These are phyloP conservation scores for Numida meleagris DNA, from an alignment of 2,113 vertebrate genomes.

Conservation along the genomic window DNA sequence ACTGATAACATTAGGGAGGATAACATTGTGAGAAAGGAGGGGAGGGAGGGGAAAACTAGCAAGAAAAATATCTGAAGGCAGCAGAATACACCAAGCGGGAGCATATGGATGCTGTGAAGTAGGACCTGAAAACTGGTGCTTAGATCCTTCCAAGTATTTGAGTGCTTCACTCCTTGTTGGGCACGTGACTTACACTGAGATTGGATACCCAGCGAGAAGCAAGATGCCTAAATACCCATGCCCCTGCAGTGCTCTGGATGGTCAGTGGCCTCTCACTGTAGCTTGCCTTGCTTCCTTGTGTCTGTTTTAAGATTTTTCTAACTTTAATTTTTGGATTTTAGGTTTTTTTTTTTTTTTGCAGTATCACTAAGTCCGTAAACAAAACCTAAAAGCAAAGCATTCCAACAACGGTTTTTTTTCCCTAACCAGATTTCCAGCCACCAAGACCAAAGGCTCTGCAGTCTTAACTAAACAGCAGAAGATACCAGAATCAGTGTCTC, in stretches of 20 bases:
- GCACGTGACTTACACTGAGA: background rate
- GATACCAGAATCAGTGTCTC: background rate
- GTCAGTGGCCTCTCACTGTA: background rate
- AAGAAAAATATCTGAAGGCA: background rate
- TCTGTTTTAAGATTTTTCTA: background rate
- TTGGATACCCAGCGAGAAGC: background rate
- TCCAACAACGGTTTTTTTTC: constrained; percentile 8
- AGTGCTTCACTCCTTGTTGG: background rate
- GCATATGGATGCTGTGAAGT: background rate
- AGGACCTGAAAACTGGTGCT: background rate
- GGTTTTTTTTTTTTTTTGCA: background rate
- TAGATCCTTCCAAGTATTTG: background rate
- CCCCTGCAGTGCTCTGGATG: background rate
- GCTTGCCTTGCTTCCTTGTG: background rate
- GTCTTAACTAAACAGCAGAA: constrained; percentile 17
- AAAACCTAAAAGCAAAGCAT: background rate
- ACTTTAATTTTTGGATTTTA: background rate
- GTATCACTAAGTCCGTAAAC: background rate
- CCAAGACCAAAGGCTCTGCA: constrained; percentile 4
- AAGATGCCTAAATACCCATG: background rate
- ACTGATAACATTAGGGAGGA: constrained; percentile 26
- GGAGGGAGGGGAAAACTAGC: background rate
- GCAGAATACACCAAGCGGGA: background rate
- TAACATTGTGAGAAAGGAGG: background rate
- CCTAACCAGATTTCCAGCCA: background rate